Conservation (phyloP, 2,113 vertebrate genomes). For the Rafetus swinhoei region DNA sequence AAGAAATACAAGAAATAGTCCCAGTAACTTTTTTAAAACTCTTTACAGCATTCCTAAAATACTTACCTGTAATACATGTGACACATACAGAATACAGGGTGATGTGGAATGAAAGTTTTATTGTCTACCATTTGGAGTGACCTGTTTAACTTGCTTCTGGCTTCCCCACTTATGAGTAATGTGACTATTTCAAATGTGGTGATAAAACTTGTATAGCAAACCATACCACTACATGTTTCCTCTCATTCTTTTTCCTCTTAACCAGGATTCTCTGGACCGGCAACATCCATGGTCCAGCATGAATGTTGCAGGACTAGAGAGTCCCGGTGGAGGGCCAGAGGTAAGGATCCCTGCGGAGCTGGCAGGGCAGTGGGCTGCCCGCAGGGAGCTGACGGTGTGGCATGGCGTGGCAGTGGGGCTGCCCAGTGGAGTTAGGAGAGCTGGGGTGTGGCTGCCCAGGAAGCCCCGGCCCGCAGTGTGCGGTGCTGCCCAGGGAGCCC, state of each 20-base stretch:
- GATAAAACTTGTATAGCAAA: not conserved
- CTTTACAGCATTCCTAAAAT: not conserved
- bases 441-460: too few species aligned
- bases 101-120: not conserved
- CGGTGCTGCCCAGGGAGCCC: too few species aligned
- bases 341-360: too few species aligned
- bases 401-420: too few species aligned
- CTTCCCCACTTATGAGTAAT: accelerated
- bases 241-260: not conserved
- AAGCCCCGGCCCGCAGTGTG: too few species aligned
- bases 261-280: too few species aligned
- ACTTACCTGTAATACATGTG: not conserved
- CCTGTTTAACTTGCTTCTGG: not conserved
- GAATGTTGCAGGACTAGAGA: too few species aligned
- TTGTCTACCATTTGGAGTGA: not conserved
- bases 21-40: not conserved
- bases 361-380: too few species aligned
- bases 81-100: not conserved
- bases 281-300: too few species aligned
- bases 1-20: not conserved
- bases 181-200: not conserved
- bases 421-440: too few species aligned
- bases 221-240: not conserved
- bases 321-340: too few species aligned
- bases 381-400: too few species aligned